Evolutionary conservation across 2,888 invertebrate genomes (phyloP), one percentile per base, ranked within the genome.

Genomic region (Sphaerophoria rueppellii): DNA sequence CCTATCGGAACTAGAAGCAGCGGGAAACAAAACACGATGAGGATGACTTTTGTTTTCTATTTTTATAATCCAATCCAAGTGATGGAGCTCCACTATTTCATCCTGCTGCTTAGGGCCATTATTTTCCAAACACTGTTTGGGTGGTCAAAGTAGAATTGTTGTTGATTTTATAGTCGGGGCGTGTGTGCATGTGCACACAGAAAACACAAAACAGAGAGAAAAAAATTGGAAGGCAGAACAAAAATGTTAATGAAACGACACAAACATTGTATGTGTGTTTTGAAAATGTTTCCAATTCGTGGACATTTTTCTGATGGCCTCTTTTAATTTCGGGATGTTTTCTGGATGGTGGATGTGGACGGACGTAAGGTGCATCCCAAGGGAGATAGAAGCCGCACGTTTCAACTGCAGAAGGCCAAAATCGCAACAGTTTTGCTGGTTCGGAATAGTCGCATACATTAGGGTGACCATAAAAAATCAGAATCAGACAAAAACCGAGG

Each of bases 261-360:
- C 54, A 75, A 54, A 61, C 75, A 50, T 76, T 40, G 76, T 80
- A 85, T 77, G 58, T 83, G 80, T 85, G 76, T 73, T 85, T 37
- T 81, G 85, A 73, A 85, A 81, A 85, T 85, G 85, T 85, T 81
- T 81, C 81, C 85, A 73, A 85, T 77, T 81, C 85, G 81, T 77
- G 76, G 81, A 81, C 85, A 81, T 40, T 63, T 81, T 81, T 81
- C 73, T 81, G 73, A 81, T 69, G 40, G 67, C 32, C 24, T 85
- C 77, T 63, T 73, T 73, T 85, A 81, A 81, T 77, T 81, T 76
- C 61, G 81, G 43, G 61, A 65, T 80, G 54, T 80, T 83, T 69
- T 72, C 69, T 67, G 65, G 67, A 11, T 61, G 14, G 55, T 6
- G 60, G 24, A 24, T 24, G 24, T 24, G 24, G 2, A 24, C 24